Evolutionary conservation across 2,113 vertebrate genomes (phyloP).

Genomic region (Brachyistius frenatus): DNA sequence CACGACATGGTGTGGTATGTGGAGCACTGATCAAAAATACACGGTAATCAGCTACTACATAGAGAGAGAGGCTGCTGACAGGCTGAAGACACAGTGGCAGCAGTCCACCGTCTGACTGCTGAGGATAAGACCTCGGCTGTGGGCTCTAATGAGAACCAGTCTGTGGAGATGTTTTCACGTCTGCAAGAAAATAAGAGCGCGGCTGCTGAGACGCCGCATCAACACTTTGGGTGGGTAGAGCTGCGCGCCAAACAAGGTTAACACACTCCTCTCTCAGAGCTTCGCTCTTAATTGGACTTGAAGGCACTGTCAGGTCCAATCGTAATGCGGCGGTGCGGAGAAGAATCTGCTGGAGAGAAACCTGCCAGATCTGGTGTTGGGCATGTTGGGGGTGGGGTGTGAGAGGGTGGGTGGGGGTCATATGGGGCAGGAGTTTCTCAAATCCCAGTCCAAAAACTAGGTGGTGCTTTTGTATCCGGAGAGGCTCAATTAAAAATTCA

Average conservation of each 20-base stretch:
- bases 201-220: slow-evolving; percentile 67
- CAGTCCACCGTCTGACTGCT: slow-evolving; percentile 47
- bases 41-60: slow-evolving; percentile 28
- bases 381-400: slow-evolving; percentile 28
- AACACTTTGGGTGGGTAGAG: slow-evolving; percentile 71
- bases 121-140: slow-evolving; percentile 32
- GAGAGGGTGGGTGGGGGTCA: slow-evolving; percentile 26
- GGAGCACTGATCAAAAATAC: slow-evolving; percentile 24
- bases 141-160: slow-evolving; percentile 68
- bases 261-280: slow-evolving; percentile 73
- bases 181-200: slow-evolving; percentile 48
- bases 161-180: slow-evolving; percentile 67
- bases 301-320: slow-evolving; percentile 85
- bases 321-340: slow-evolving; percentile 71
- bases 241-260: slow-evolving; percentile 72
- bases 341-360: slow-evolving; percentile 76
- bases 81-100: slow-evolving; percentile 37
- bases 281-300: slow-evolving; percentile 83
- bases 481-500: slow-evolving; percentile 7
- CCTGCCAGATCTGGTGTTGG: slow-evolving; percentile 77
- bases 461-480: slow-evolving; percentile 14
- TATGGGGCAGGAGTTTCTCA: slow-evolving; percentile 44
- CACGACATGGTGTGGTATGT: not conserved
- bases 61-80: slow-evolving; percentile 39
- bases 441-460: slow-evolving; percentile 41